Evolutionary conservation across 2,888 invertebrate genomes (phyloP).

Genomic region (Pammene fasciana): DNA sequence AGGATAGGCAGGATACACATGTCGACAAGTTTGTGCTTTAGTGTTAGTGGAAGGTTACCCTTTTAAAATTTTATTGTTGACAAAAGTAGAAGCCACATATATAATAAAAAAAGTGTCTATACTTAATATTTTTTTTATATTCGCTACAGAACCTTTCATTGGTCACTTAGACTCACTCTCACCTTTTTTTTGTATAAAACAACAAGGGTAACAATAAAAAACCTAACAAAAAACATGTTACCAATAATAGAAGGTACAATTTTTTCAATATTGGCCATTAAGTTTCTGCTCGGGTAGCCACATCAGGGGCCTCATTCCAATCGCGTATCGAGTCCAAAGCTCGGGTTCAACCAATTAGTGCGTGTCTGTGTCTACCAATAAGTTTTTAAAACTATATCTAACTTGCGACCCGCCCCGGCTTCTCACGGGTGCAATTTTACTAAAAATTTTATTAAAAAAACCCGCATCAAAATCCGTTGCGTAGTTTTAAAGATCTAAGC

Average conservation of each 20-base stretch:
- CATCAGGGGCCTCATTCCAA: slow-evolving; percentile 48
- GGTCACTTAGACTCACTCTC: background rate
- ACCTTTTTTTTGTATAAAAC: slow-evolving; percentile 2
- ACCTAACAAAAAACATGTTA: slow-evolving; percentile 42
- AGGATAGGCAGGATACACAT: no score
- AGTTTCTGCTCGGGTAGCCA: slow-evolving; percentile 56
- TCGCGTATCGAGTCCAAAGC: background rate
- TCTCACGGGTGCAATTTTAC: no score
- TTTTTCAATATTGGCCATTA: slow-evolving; percentile 60
- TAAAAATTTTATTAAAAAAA: no score
- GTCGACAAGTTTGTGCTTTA: no score
- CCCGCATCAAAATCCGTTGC: no score
- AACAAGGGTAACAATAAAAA: slow-evolving; percentile 22
- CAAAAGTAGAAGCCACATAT: background rate
- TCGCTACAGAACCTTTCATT: slow-evolving; percentile 2
- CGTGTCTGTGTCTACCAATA: background rate
- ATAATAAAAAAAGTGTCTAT: background rate
- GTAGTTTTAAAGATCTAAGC: no score
- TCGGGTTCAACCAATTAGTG: background rate
- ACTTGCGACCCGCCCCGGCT: no score
- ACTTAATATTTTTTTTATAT: background rate
- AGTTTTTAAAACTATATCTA: no score
- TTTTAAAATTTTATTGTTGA: no score
- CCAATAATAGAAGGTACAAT: slow-evolving; percentile 47
- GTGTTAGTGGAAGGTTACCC: no score